Percentiles rank a stretch among this genome's conserved stretches.
These are phyloP conservation scores for Apodemia hepburni DNA, from an alignment of 2,888 invertebrate species.

Conservation along the genomic window DNA sequence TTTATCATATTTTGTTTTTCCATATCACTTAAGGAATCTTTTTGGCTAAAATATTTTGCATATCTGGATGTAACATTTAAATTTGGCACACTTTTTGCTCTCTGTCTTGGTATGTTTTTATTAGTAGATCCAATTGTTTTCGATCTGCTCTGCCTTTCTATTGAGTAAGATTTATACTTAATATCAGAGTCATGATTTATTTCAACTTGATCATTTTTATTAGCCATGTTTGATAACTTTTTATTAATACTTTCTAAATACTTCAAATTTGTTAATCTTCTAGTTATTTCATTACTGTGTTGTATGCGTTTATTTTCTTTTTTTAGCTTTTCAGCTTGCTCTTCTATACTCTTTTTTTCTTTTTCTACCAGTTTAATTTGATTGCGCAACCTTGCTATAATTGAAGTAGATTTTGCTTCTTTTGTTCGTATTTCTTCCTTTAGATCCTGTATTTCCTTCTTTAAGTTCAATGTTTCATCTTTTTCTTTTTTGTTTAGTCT, in stretches of 20 bases:
- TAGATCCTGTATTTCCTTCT: slow-evolving; percentile 82
- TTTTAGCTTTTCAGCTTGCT: slow-evolving; percentile 83
- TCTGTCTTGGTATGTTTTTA: slow-evolving; percentile 43
- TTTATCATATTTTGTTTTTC: slow-evolving; percentile 41
- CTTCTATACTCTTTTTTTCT: slow-evolving; percentile 82
- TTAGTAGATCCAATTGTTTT: slow-evolving; percentile 40
- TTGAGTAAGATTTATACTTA: slow-evolving; percentile 68
- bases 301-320: slow-evolving; percentile 83
- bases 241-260: slow-evolving; percentile 89
- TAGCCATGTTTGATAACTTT: slow-evolving; percentile 54
- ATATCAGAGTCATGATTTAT: slow-evolving; percentile 45
- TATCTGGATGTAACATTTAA: slow-evolving; percentile 69
- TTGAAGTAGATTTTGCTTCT: slow-evolving; percentile 86
- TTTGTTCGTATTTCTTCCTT: slow-evolving; percentile 85
- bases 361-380: slow-evolving; percentile 87
- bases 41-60: slow-evolving; percentile 74
- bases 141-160: slow-evolving; percentile 58
- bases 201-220: slow-evolving; percentile 50
- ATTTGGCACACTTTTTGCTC: slow-evolving; percentile 76
- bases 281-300: slow-evolving; percentile 78
- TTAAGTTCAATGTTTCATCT: slow-evolving; percentile 83
- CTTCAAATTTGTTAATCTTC: slow-evolving; percentile 83
- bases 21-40: slow-evolving; percentile 57
- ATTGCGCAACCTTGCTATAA: slow-evolving; percentile 86
- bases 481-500: slow-evolving; percentile 83